Percentiles rank a stretch among this genome's conserved stretches.
Conservation (phyloP, 2,888 invertebrate genomes). For the Drosophila colorata region DNA sequence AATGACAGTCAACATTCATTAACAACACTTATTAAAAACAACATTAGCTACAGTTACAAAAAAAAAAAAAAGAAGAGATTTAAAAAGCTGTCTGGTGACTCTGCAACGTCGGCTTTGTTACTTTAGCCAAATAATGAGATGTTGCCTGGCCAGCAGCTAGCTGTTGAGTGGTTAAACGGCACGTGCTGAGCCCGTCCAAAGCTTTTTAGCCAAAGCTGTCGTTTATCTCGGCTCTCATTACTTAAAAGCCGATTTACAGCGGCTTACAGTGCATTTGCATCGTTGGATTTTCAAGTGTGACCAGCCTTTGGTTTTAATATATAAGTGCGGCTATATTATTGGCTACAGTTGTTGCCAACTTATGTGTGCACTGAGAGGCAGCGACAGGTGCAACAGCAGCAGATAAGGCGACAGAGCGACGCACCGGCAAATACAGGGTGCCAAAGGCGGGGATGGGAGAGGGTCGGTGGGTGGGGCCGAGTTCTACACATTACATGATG, state of each 20-base stretch:
- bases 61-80: slow-evolving; percentile 1
- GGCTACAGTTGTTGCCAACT: slow-evolving; percentile 22
- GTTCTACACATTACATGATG: slow-evolving; percentile 71
- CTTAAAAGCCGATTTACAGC: slow-evolving; percentile 36
- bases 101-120: slow-evolving; percentile 9
- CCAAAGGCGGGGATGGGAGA: slow-evolving; percentile 16
- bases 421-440: slow-evolving; percentile 33
- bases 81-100: slow-evolving; percentile 47
- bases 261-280: background rate
- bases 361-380: slow-evolving; percentile 45
- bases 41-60: slow-evolving; percentile 34
- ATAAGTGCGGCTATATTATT: slow-evolving; percentile 5
- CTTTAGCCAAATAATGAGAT: slow-evolving; percentile 39
- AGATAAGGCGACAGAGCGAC: slow-evolving; percentile 62
- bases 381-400: slow-evolving; percentile 63
- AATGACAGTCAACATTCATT: slow-evolving; percentile 64
- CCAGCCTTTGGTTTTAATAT: slow-evolving; percentile 36
- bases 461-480: background rate
- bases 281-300: slow-evolving; percentile 27
- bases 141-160: slow-evolving; percentile 14
- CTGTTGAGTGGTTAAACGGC: background rate
- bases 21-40: slow-evolving; percentile 62
- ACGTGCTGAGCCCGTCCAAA: slow-evolving; percentile 45
- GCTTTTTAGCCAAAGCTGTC: slow-evolving; percentile 50
- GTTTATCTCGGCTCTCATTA: slow-evolving; percentile 46